Percentiles rank a stretch among this genome's conserved stretches.
Evolutionary conservation across 2,797 vertebrate genomes (phyloP).

Genomic region (Chaunax sp.): DNA sequence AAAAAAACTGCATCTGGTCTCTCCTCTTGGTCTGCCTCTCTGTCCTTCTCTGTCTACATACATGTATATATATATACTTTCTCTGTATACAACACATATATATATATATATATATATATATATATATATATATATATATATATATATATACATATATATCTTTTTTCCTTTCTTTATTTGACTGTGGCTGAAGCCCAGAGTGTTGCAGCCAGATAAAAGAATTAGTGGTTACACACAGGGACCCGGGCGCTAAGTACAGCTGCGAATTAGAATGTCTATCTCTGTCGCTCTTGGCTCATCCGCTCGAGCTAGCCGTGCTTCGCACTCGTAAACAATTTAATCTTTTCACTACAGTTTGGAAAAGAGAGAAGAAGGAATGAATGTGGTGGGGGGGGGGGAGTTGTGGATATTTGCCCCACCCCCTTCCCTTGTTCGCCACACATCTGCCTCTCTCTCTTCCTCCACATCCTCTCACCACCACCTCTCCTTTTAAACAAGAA

Average conservation of each 20-base stretch:
- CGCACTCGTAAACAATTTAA: constrained; percentile 98
- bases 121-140: constrained; percentile 2
- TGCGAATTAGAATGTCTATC: constrained; percentile 98
- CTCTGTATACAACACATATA: constrained; percentile 14
- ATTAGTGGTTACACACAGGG: constrained; percentile 96
- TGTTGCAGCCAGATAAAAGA: constrained; percentile 99
- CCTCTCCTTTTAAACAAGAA: constrained; percentile 80
- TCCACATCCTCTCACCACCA: constrained; percentile 62
- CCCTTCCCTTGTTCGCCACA: constrained; percentile 12
- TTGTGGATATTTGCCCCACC: constrained; percentile 80
- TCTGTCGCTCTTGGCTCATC: constrained; percentile 97
- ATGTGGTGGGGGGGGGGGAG: constrained; percentile 57
- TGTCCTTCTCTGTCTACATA: constrained; percentile 1
- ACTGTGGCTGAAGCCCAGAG: constrained; percentile 96
- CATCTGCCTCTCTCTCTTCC: constrained; percentile 45
- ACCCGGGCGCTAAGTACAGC: constrained; percentile 91
- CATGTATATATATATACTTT: neutral
- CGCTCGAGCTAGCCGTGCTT: constrained; percentile 88
- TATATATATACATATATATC: constrained; percentile 16
- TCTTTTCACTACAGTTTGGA: constrained; percentile 97
- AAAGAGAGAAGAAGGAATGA: constrained; percentile 56
- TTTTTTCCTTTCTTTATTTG: constrained; percentile 78
- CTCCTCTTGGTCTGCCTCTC: constrained; percentile 5
- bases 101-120: constrained; percentile 6
- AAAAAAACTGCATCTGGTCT: constrained; percentile 82